phyloP scores from a whole-genome alignment of 2,113 vertebrate genomes.

The Balaeniceps rex region DNA sequence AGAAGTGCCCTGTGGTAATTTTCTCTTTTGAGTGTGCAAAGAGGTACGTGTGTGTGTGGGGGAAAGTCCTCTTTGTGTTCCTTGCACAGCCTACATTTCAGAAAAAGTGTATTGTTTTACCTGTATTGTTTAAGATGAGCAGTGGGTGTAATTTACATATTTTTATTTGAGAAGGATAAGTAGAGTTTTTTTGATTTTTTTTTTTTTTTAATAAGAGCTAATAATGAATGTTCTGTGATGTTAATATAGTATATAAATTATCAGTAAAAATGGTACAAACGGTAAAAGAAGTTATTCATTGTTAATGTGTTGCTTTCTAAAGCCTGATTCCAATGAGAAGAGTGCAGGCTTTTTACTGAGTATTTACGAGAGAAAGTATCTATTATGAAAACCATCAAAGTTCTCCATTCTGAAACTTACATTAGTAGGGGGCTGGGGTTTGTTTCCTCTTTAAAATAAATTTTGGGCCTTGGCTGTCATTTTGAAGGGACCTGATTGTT shows the following conservation, averaged over 20 bases:
- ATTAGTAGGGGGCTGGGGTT: neutral
- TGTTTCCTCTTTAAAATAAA: neutral
- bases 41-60: no score
- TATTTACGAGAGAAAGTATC: neutral
- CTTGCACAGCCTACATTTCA: neutral
- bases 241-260: neutral
- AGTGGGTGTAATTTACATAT: neutral
- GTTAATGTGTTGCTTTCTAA: neutral
- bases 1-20: neutral
- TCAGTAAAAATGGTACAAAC: neutral
- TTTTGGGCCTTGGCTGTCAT: neutral
- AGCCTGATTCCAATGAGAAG: neutral
- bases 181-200: neutral
- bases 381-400: neutral
- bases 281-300: neutral
- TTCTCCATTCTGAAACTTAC: neutral
- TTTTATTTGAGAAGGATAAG: slow-evolving; percentile 10
- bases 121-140: slow-evolving; percentile 7
- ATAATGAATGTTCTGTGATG: neutral
- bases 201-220: neutral
- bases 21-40: neutral
- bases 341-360: neutral
- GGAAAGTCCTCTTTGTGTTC: neutral
- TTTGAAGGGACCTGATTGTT: neutral
- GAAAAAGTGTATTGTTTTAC: slow-evolving; percentile 11